Conservation (phyloP, 2,888 invertebrate species). For the Mythimna ferrago region DNA sequence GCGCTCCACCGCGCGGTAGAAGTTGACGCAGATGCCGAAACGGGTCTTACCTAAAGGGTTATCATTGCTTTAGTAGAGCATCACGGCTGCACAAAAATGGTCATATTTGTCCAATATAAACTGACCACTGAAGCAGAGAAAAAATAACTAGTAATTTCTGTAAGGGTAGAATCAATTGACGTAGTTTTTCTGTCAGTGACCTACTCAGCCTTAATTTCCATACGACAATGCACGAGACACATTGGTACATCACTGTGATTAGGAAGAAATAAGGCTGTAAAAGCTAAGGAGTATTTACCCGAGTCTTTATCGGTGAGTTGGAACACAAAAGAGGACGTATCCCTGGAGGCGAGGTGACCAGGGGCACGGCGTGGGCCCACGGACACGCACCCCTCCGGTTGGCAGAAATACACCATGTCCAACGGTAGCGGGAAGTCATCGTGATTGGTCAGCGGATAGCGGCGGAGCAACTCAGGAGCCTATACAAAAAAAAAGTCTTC, state of each 20-base stretch:
- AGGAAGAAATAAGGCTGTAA: neutral
- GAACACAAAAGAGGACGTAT: conserved; percentile 99
- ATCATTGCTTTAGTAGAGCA: neutral
- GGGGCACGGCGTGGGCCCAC: conserved; percentile 95
- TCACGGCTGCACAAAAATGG: neutral
- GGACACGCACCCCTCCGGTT: conserved; percentile 99
- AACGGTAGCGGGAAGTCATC: conserved; percentile 99
- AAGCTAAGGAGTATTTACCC: conserved; percentile 86
- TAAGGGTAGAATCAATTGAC: neutral
- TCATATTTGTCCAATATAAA: neutral
- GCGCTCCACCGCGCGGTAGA: conserved; percentile 97
- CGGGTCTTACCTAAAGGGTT: conserved; percentile 93
- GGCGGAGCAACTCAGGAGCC: conserved; percentile 98
- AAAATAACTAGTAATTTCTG: neutral
- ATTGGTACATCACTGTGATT: neutral
- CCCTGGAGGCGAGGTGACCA: conserved; percentile 92
- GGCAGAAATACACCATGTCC: conserved; percentile 99
- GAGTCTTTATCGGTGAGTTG: conserved; percentile 99
- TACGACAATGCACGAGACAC: neutral
- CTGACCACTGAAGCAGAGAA: neutral
- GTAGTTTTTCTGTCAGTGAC: neutral
- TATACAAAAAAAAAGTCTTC: conserved; percentile 76
- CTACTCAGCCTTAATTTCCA: neutral
- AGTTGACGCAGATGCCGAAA: conserved; percentile 99
- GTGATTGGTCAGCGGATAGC: conserved; percentile 99